Evolutionary conservation across 1,140 invertebrate genomes (phyloP).

Genomic region (Drosophila persimilis): DNA sequence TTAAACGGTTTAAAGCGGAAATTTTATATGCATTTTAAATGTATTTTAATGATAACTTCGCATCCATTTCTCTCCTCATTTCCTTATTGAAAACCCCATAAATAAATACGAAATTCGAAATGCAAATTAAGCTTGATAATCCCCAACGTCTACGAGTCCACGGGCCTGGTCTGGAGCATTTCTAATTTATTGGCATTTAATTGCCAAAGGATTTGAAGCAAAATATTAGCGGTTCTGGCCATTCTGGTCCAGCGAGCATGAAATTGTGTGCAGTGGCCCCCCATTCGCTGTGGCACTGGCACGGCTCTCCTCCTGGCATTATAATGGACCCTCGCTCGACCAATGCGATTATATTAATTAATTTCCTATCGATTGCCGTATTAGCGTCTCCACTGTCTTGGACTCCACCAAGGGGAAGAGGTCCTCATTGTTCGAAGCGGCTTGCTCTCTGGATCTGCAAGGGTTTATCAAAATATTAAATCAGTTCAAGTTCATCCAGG

Average conservation of each 20-base stretch:
- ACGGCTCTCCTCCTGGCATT: conserved; percentile 21
- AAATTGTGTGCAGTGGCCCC: conserved; percentile 57
- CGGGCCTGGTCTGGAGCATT: not conserved
- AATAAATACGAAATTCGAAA: conserved; percentile 32
- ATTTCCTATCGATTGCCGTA: conserved; percentile 66
- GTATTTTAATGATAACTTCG: not conserved
- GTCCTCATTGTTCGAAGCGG: not conserved
- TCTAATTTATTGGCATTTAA: conserved; percentile 62
- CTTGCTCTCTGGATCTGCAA: not conserved
- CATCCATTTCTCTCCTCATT: not conserved
- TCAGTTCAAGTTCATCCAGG: not conserved
- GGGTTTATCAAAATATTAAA: conserved; percentile 2
- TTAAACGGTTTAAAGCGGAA: too few species aligned
- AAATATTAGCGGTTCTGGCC: conserved; percentile 53
- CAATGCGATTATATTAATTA: conserved; percentile 74
- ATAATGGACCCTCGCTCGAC: conserved; percentile 26
- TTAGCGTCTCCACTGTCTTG: conserved; percentile 57
- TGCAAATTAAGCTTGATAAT: conserved; percentile 49
- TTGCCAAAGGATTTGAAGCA: conserved; percentile 65
- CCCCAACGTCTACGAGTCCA: conserved; percentile 1
- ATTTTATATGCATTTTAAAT: too few species aligned
- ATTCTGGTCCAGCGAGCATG: conserved; percentile 60
- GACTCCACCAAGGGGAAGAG: conserved; percentile 20
- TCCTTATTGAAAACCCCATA: conserved; percentile 9
- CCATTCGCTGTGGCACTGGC: conserved; percentile 17